Conservation (phyloP, 2,888 invertebrate species). For the Chelonus formosanus region DNA sequence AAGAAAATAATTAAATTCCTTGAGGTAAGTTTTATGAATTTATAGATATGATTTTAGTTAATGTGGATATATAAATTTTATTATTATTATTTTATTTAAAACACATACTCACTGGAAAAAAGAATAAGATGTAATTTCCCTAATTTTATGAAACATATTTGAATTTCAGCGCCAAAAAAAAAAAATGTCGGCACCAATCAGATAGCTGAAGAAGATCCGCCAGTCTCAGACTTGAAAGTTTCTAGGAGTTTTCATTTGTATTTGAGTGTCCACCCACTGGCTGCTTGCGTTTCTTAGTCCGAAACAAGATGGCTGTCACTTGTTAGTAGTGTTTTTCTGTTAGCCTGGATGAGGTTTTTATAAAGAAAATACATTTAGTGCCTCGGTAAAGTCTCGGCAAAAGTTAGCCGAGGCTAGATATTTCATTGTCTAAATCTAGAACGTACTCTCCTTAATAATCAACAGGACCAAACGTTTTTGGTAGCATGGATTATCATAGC, state of each 20-base stretch:
- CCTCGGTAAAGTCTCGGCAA: slow-evolving; percentile 38
- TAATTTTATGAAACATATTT: too few species aligned
- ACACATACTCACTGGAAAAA: too few species aligned
- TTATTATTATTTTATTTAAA: too few species aligned
- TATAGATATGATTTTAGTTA: too few species aligned
- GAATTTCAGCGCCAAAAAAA: too few species aligned
- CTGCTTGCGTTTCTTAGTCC: slow-evolving; percentile 48
- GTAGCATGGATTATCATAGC: slow-evolving; percentile 41
- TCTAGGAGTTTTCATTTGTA: background rate
- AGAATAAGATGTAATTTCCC: too few species aligned
- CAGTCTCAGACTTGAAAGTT: too few species aligned
- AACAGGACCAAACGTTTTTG: slow-evolving; percentile 22
- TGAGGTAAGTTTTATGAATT: too few species aligned
- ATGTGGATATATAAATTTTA: too few species aligned
- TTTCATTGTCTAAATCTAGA: background rate
- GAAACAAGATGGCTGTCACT: slow-evolving; percentile 67
- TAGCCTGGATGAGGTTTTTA: slow-evolving; percentile 48
- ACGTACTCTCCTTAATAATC: slow-evolving; percentile 10
- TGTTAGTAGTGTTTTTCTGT: slow-evolving; percentile 64
- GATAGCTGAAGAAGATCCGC: too few species aligned
- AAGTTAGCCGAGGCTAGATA: slow-evolving; percentile 11
- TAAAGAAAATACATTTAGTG: slow-evolving; percentile 43
- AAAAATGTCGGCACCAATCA: too few species aligned
- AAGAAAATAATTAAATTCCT: too few species aligned
- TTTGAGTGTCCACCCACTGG: slow-evolving; percentile 38